phyloP scores from a whole-genome alignment of 2,113 vertebrate genomes.

The Hippocampus mohnikei region DNA sequence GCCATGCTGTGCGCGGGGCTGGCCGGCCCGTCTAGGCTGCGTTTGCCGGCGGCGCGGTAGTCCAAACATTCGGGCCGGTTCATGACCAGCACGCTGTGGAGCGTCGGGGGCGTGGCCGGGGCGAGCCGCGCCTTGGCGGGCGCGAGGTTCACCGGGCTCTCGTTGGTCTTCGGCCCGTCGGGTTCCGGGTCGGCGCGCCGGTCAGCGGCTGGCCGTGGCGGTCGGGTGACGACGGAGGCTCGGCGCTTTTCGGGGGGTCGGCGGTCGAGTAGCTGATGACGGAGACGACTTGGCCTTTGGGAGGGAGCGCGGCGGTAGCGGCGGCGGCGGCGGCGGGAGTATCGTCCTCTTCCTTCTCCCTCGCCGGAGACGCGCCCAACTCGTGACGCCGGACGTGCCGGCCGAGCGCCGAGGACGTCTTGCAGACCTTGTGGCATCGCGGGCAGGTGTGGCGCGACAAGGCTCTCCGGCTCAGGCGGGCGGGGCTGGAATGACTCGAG shows the following conservation, averaged over 20 bases:
- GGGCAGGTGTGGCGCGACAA: slow-evolving; percentile 79
- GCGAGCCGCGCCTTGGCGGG: slow-evolving; percentile 52
- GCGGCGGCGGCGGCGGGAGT: slow-evolving; percentile 39
- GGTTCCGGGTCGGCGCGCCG: slow-evolving; percentile 27
- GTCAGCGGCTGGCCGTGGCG: slow-evolving; percentile 27
- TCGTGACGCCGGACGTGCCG: slow-evolving; percentile 82
- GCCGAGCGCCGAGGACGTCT: slow-evolving; percentile 81
- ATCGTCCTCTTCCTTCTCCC: slow-evolving; percentile 53
- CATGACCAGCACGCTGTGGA: slow-evolving; percentile 74
- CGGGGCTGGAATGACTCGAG: slow-evolving; percentile 40
- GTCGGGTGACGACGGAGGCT: slow-evolving; percentile 34
- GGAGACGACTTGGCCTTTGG: slow-evolving; percentile 60
- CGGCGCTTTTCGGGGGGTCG: slow-evolving; percentile 32
- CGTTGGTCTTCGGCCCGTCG: slow-evolving; percentile 38
- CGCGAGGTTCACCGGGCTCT: slow-evolving; percentile 47
- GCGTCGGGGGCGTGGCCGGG: slow-evolving; percentile 36
- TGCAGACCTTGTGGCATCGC: slow-evolving; percentile 84
- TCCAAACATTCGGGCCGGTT: slow-evolving; percentile 71
- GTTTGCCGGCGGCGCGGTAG: slow-evolving; percentile 69
- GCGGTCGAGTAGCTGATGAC: slow-evolving; percentile 73
- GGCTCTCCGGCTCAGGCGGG: slow-evolving; percentile 76
- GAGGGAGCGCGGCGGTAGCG: slow-evolving; percentile 43
- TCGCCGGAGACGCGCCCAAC: slow-evolving; percentile 68
- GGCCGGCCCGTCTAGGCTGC: slow-evolving; percentile 59
- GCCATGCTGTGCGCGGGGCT: slow-evolving; percentile 53